Evolutionary conservation across 2,888 invertebrate genomes (phyloP), one percentile per base, ranked within the genome.

Genomic region (Dryobota labecula): DNA sequence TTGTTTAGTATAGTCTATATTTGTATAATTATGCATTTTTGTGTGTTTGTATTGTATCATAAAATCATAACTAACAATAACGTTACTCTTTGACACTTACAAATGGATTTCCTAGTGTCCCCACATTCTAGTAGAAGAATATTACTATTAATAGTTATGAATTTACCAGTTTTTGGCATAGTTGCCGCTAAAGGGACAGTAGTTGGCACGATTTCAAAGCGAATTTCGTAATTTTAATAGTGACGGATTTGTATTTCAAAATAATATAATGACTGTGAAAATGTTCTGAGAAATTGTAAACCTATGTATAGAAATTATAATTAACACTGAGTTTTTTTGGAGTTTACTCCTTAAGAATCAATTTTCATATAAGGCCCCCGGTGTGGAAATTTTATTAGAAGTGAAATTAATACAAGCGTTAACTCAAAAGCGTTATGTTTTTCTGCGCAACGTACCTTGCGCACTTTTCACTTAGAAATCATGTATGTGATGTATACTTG

Each of bases 121-220:
- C 61, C 66, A 70, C 72, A 80, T 72, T 78, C 66, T 78, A 67
- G 47, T 73, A 61, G 68, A 67, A 20, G 70, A n/a, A n/a, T 65
- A 80, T 68, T 67, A 78, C 83, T 87, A 87, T 88, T 83, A 86
- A 84, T 87, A 90, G 85, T 86, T 86, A 82, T 87, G 90, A 89
- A 60, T 64, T 70, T 70, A 78, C 54, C 89, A 89, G 87, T 86
- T 88, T 89, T 88, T 90, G 86, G 89, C 87, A 86, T 86, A 78
- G 74, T 73, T 65, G 77, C 80, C 83, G 70, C 80, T 83, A 82
- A 77, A 72, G 69, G 76, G 67, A 85, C 73, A 70, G 66, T 85
- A 85, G 80, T 83, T 82, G 84, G 84, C 85, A 85, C 65, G 63
- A 71, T 56, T 68, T 83, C 84, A 85, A 84, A 77, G 72, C 64